Evolutionary conservation across 2,113 vertebrate species (phyloP).

Genomic region (Scomber japonicus): DNA sequence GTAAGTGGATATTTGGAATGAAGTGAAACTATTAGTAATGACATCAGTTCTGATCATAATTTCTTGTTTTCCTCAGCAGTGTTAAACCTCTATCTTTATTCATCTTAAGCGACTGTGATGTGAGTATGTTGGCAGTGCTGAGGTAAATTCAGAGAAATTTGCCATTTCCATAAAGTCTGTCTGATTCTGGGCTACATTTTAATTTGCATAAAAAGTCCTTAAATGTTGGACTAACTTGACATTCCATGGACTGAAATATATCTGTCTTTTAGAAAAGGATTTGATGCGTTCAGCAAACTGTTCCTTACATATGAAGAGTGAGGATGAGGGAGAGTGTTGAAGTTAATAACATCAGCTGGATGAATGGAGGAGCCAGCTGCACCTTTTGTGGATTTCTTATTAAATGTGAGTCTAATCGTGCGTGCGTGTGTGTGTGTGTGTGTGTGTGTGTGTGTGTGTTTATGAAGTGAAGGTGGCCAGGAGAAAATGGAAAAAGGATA

Average conservation of each 20-base stretch:
- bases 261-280: background rate
- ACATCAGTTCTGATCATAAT: background rate
- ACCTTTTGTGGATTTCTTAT: conserved; percentile 17
- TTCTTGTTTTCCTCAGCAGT: background rate
- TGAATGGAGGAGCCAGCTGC: conserved; percentile 45
- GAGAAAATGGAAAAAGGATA: conserved; percentile 25
- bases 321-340: background rate
- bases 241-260: background rate
- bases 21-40: background rate
- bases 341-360: conserved; percentile 43
- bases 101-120: background rate
- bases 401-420: background rate
- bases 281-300: conserved; percentile 1
- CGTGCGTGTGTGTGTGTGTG: background rate
- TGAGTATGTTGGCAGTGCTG: conserved; percentile 4
- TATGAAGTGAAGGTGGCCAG: conserved; percentile 1
- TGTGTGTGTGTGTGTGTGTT: conserved; percentile 6
- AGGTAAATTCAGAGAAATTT: background rate
- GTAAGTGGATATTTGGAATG: background rate
- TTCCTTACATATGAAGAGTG: conserved; percentile 5
- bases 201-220: conserved; percentile 7
- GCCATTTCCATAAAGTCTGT: background rate
- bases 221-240: background rate
- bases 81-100: background rate
- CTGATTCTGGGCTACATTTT: background rate